phyloP scores from a whole-genome alignment of 2,888 invertebrate genomes.

The Diadromus collaris region DNA sequence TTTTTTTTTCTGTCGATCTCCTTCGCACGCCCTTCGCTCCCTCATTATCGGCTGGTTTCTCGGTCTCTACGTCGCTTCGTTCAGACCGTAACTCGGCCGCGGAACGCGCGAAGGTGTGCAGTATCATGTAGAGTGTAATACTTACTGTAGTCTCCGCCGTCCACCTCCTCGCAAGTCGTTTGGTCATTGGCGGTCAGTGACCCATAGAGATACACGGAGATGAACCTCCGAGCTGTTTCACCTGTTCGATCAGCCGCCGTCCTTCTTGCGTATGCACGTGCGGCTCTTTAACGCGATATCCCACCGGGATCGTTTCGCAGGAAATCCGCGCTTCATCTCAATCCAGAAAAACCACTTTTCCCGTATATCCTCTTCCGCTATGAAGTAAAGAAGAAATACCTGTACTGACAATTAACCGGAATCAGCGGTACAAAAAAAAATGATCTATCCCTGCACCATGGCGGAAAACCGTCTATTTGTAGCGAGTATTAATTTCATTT shows the following conservation, averaged over 20 bases:
- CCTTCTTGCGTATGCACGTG: constrained; percentile 7
- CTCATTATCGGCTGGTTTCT: constrained; percentile 44
- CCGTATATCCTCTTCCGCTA: constrained; percentile 45
- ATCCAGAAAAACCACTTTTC: constrained; percentile 21
- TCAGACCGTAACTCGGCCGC: constrained; percentile 38
- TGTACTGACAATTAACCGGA: neutral
- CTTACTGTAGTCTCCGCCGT: constrained; percentile 30
- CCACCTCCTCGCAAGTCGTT: constrained; percentile 62
- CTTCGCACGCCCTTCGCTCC: constrained; percentile 21
- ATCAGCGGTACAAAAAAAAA: neutral
- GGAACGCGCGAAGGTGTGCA: constrained; percentile 15
- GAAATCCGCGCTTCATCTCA: constrained; percentile 21
- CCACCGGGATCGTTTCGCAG: constrained; percentile 14
- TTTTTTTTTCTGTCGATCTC: constrained; percentile 14
- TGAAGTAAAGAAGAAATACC: neutral
- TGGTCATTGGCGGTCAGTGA: constrained; percentile 72
- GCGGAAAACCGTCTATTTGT: neutral
- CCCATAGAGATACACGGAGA: constrained; percentile 58
- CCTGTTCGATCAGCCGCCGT: constrained; percentile 34
- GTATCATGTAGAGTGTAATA: constrained; percentile 30
- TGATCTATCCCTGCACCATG: neutral
- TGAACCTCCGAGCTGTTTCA: constrained; percentile 33
- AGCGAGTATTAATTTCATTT: no score
- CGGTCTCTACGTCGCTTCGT: constrained; percentile 44
- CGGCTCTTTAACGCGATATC: constrained; percentile 10